Evolutionary conservation across 1,140 invertebrate species (phyloP).

Genomic region (Drosophila sturtevanti): DNA sequence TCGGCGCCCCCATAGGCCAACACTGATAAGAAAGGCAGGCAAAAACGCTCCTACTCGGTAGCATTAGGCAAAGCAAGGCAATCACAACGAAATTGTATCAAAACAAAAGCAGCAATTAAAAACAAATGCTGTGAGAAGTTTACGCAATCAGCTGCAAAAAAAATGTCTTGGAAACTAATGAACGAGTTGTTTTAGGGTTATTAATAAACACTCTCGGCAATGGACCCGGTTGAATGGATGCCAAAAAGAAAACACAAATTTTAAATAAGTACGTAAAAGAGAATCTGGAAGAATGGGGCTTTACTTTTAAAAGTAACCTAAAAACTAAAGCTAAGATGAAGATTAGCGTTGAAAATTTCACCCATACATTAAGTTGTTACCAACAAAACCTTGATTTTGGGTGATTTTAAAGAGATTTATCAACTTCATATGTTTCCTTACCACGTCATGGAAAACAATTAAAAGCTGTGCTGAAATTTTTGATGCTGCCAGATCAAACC

Average conservation of each 20-base stretch:
- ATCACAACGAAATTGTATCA: constrained; percentile 56
- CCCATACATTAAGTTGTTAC: too few species aligned
- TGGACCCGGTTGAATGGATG: constrained; percentile 26
- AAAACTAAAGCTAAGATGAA: too few species aligned
- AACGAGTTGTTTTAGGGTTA: constrained; percentile 37
- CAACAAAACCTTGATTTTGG: too few species aligned
- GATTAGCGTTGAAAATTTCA: too few species aligned
- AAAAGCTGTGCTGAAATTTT: too few species aligned
- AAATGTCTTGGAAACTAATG: constrained; percentile 28
- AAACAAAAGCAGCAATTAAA: constrained; percentile 76
- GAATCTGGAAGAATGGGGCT: constrained; percentile 3
- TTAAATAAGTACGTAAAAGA: not conserved
- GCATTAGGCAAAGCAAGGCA: not conserved
- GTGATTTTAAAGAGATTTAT: too few species aligned
- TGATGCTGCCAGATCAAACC: too few species aligned
- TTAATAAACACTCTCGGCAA: constrained; percentile 43
- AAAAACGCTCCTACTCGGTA: constrained; percentile 5
- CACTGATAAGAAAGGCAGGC: constrained; percentile 41
- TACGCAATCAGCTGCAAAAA: constrained; percentile 59
- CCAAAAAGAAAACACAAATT: constrained; percentile 22
- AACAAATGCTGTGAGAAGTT: constrained; percentile 54
- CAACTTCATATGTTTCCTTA: too few species aligned
- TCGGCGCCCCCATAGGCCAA: constrained; percentile 41
- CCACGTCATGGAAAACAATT: too few species aligned
- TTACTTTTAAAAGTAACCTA: too few species aligned